Conservation (phyloP, 2,888 invertebrate genomes). For the Volucella bombylans region DNA sequence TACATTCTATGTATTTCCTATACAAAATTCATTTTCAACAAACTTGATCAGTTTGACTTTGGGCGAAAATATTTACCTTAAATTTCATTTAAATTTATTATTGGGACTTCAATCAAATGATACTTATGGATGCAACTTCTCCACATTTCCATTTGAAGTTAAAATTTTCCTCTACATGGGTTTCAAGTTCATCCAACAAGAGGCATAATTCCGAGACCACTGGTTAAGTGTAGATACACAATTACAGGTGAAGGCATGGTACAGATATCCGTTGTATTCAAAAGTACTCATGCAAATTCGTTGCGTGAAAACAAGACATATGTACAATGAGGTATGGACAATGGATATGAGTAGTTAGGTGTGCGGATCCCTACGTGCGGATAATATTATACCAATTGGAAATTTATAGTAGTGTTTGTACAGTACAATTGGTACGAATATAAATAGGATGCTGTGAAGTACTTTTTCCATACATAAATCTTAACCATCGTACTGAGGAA, state of each 20-base stretch:
- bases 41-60: too few species aligned
- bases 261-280: constrained; percentile 2
- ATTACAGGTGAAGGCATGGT: neutral
- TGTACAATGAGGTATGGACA: constrained; percentile 14
- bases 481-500: too few species aligned
- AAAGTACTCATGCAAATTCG: constrained; percentile 27
- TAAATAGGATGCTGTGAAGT: neutral
- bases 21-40: too few species aligned
- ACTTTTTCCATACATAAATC: too few species aligned
- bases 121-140: too few species aligned
- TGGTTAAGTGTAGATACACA: constrained; percentile 40
- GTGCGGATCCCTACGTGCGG: constrained; percentile 20
- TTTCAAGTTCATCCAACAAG: too few species aligned
- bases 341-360: neutral
- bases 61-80: too few species aligned
- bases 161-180: too few species aligned
- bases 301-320: constrained; percentile 43
- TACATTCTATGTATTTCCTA: too few species aligned
- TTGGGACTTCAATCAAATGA: too few species aligned
- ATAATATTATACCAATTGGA: constrained; percentile 65
- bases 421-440: constrained; percentile 38
- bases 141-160: too few species aligned
- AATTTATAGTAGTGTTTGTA: constrained; percentile 58
- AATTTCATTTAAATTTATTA: too few species aligned
- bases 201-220: constrained; percentile 20